phyloP scores from a whole-genome alignment of 2,113 vertebrate species.

The Sorex fumeus region DNA sequence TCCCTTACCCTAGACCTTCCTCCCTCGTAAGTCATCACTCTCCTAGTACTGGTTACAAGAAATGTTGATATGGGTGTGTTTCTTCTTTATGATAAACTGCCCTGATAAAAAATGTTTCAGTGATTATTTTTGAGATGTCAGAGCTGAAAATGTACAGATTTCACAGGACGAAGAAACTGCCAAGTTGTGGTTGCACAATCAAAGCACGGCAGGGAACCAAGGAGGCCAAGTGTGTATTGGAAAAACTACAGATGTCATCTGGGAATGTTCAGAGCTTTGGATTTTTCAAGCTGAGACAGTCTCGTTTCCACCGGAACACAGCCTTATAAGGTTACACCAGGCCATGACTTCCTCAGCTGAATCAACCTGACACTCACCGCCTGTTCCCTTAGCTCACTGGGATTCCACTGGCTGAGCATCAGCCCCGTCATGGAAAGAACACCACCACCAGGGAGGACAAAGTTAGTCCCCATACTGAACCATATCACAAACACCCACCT shows the following conservation, averaged over 20 bases:
- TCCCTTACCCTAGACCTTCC: background rate
- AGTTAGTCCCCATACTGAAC: slow-evolving; percentile 69
- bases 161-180: slow-evolving; percentile 82
- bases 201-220: slow-evolving; percentile 81
- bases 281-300: slow-evolving; percentile 59
- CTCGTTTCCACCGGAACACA: slow-evolving; percentile 80
- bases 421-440: slow-evolving; percentile 79
- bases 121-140: slow-evolving; percentile 79
- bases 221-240: slow-evolving; percentile 82
- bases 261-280: slow-evolving; percentile 82
- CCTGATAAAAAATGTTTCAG: slow-evolving; percentile 61
- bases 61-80: background rate
- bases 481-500: slow-evolving; percentile 77
- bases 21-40: background rate
- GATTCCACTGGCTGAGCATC: slow-evolving; percentile 72
- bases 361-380: slow-evolving; percentile 60
- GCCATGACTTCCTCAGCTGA: slow-evolving; percentile 79
- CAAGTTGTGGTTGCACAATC: slow-evolving; percentile 85
- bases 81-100: slow-evolving; percentile 80
- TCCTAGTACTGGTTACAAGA: slow-evolving; percentile 32
- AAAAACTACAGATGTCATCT: slow-evolving; percentile 87
- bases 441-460: slow-evolving; percentile 3
- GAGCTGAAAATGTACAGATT: slow-evolving; percentile 88
- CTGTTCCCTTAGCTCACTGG: slow-evolving; percentile 81
- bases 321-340: slow-evolving; percentile 86